Conservation (phyloP, 2,797 vertebrate species). For the Hapalemur alaotrensis region DNA sequence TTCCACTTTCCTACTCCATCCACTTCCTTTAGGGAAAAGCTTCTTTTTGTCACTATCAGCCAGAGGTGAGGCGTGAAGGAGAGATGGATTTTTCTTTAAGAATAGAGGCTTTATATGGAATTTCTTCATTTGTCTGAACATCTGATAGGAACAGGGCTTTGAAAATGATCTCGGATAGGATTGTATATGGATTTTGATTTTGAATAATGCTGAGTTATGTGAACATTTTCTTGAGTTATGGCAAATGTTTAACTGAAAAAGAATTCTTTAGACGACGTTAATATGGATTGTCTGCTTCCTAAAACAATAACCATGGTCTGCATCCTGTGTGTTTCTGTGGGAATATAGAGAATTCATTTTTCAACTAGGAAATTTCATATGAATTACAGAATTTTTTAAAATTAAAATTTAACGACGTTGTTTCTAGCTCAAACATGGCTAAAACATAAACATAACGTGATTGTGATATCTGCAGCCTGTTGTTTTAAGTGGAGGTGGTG, state of each 20-base stretch:
- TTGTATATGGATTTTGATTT: constrained; percentile 44
- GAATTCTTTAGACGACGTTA: constrained; percentile 36
- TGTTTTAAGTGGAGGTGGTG: not conserved
- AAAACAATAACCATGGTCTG: constrained; percentile 42
- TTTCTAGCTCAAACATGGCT: constrained; percentile 38
- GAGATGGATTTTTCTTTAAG: constrained; percentile 57
- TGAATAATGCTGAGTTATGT: constrained; percentile 44
- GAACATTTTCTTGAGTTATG: constrained; percentile 44
- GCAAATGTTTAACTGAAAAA: constrained; percentile 41
- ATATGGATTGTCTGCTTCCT: constrained; percentile 30
- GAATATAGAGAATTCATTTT: constrained; percentile 54
- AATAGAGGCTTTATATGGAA: constrained; percentile 47
- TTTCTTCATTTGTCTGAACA: constrained; percentile 34
- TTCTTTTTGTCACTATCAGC: constrained; percentile 51
- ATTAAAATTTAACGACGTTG: constrained; percentile 53
- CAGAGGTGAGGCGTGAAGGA: constrained; percentile 29
- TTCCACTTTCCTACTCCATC: constrained; percentile 12
- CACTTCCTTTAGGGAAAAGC: constrained; percentile 48
- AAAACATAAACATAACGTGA: not conserved
- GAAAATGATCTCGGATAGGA: constrained; percentile 33
- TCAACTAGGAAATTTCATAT: constrained; percentile 56
- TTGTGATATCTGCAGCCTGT: not conserved
- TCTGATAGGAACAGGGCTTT: constrained; percentile 44
- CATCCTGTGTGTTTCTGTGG: constrained; percentile 39
- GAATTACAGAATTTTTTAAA: constrained; percentile 41